Percentiles rank a stretch among this genome's conserved stretches.
phyloP scores from a whole-genome alignment of 2,888 invertebrate genomes.

The Plutella xylostella region DNA sequence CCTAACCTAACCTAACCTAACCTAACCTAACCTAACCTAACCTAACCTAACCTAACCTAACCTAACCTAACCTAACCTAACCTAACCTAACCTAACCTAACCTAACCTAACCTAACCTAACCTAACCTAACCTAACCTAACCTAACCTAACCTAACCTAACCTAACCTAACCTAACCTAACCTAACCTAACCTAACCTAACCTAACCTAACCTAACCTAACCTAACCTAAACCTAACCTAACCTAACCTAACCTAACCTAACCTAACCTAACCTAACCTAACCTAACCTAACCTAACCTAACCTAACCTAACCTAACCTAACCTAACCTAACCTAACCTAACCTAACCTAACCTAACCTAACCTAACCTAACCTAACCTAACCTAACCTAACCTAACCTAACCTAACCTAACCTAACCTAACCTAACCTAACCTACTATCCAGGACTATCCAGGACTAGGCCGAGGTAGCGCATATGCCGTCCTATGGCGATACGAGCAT shows the following conservation, averaged over 20 bases:
- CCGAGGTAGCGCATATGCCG: no score
- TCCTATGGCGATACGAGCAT: no score
- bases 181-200: constrained; percentile 20
- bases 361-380: constrained; percentile 20
- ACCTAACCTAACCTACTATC: constrained; percentile 10
- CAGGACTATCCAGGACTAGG: neutral
- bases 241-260: constrained; percentile 16
- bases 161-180: constrained; percentile 19
- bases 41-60: constrained; percentile 16
- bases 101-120: constrained; percentile 3
- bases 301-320: constrained; percentile 15
- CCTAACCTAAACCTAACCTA: no score
- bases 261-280: neutral
- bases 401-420: constrained; percentile 14
- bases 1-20: constrained; percentile 16
- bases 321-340: constrained; percentile 17
- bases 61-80: constrained; percentile 16
- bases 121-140: constrained; percentile 9
- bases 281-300: constrained; percentile 3
- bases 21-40: constrained; percentile 16
- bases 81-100: constrained; percentile 10
- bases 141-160: constrained; percentile 17
- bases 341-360: constrained; percentile 21
- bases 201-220: constrained; percentile 20
- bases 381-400: constrained; percentile 20